phyloP scores from a whole-genome alignment of 2,888 invertebrate species.

The Hydroisotoma schaefferi region DNA sequence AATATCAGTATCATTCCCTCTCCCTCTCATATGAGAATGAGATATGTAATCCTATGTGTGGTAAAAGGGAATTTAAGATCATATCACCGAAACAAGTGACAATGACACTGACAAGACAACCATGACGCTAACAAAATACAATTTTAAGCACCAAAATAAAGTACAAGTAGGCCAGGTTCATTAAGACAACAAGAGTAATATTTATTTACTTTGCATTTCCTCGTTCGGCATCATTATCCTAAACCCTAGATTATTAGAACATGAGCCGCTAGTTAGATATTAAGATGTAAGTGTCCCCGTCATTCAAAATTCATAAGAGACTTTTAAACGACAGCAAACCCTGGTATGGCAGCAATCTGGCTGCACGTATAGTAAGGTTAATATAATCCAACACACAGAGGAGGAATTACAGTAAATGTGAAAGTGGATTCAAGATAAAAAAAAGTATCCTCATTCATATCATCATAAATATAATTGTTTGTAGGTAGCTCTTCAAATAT shows the following conservation, averaged over 20 bases:
- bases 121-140: background rate
- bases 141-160: background rate
- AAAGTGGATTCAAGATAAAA: constrained; percentile 6
- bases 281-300: constrained; percentile 3
- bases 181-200: constrained; percentile 4
- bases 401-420: background rate
- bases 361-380: too few relatives aligned
- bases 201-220: constrained; percentile 16
- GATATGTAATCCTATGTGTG: too few relatives aligned
- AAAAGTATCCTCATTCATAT: too few relatives aligned
- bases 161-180: constrained; percentile 10
- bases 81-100: background rate
- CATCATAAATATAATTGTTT: constrained; percentile 2
- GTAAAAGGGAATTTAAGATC: too few relatives aligned
- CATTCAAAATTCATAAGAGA: background rate
- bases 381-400: too few relatives aligned
- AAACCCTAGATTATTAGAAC: background rate
- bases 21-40: too few relatives aligned
- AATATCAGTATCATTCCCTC: too few relatives aligned
- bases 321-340: too few relatives aligned
- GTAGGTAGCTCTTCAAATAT: background rate
- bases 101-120: background rate
- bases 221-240: background rate
- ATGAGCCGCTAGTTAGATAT: constrained; percentile 2
- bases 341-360: too few relatives aligned